Evolutionary conservation across 2,113 vertebrate species (phyloP).

Genomic region (Aptenodytes patagonicus): DNA sequence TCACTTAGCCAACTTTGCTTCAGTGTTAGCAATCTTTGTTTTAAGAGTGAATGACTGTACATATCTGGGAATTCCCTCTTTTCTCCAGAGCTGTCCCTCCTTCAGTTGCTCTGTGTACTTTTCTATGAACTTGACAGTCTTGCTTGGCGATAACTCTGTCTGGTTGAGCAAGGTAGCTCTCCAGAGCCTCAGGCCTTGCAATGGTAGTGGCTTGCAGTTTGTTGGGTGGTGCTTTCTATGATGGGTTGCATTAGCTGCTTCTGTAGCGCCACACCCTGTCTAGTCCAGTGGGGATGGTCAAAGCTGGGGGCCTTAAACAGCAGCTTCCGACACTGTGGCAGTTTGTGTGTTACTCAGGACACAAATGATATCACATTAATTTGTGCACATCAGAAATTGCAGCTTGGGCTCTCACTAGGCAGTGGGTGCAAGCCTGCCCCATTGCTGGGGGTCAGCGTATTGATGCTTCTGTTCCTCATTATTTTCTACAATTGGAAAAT

Average conservation of each 20-base stretch:
- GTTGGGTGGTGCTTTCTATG: background rate
- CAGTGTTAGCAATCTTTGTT: background rate
- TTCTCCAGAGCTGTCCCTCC: background rate
- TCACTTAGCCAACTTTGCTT: background rate
- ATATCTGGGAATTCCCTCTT: background rate
- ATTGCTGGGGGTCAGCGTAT: background rate
- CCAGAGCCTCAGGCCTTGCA: background rate
- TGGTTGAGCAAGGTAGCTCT: background rate
- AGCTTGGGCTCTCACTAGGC: background rate
- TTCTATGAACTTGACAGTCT: slow-evolving; percentile 17
- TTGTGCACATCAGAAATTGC: background rate
- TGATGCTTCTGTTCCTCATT: background rate
- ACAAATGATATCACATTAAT: background rate
- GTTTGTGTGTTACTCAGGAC: background rate
- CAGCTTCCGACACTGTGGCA: background rate
- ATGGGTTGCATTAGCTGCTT: background rate
- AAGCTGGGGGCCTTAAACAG: background rate
- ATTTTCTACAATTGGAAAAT: background rate
- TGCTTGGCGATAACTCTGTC: background rate
- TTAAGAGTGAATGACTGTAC: background rate
- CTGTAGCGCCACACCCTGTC: fast-evolving
- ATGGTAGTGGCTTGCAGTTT: background rate
- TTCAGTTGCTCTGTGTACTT: background rate
- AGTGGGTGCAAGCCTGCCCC: background rate
- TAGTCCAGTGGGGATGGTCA: background rate